A percentile compares a stretch with the other conserved stretches of the same genome.
These are phyloP conservation scores for Alligator mississippiensis DNA, from an alignment of 2,113 vertebrate genomes.

Conservation along the genomic window DNA sequence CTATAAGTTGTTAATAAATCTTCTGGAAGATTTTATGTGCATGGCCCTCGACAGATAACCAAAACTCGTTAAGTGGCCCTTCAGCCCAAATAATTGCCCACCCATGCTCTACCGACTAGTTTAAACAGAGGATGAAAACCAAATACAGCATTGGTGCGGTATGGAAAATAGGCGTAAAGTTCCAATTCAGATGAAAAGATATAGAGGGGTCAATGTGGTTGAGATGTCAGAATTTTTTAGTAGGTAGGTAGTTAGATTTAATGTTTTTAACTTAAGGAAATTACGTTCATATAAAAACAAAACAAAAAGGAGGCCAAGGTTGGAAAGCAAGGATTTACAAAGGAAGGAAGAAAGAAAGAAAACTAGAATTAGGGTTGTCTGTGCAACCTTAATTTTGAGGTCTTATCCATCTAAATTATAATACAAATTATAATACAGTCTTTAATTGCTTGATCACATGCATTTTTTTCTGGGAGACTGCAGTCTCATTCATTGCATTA, in stretches of 20 bases:
- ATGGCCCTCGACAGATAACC: too few species aligned
- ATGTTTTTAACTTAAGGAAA: background rate
- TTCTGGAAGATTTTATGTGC: too few species aligned
- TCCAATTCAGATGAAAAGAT: background rate
- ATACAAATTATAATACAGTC: background rate
- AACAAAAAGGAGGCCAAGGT: background rate
- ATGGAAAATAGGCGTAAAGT: background rate
- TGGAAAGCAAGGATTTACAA: background rate
- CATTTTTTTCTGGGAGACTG: background rate
- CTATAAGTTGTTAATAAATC: too few species aligned
- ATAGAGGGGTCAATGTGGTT: background rate
- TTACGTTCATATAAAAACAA: background rate
- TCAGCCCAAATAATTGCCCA: too few species aligned
- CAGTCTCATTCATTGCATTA: background rate
- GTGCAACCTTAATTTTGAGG: background rate
- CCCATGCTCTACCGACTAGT: too few species aligned
- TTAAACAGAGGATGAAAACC: too few species aligned
- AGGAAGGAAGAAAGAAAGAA: too few species aligned
- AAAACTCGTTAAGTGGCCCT: too few species aligned
- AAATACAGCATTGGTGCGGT: too few species aligned
- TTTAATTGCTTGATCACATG: background rate
- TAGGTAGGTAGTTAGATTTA: background rate
- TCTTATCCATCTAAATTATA: background rate
- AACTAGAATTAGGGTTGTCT: background rate
- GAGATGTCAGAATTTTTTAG: background rate